phyloP scores from a whole-genome alignment of 2,888 invertebrate genomes.

The Ferdinandea cuprea region DNA sequence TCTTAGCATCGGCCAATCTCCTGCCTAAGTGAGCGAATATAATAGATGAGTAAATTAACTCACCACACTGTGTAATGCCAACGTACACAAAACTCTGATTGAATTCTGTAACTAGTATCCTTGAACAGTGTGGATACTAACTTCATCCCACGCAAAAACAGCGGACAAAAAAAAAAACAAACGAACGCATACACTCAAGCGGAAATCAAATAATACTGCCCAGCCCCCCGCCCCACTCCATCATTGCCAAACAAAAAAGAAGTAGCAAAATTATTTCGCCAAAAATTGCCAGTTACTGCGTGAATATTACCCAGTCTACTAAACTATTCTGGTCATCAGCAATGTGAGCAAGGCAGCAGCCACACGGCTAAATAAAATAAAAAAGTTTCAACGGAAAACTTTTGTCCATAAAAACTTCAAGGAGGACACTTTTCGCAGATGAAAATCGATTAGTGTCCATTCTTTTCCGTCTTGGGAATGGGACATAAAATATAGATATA shows the following conservation, averaged over 20 bases:
- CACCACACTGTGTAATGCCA: slow-evolving; percentile 30
- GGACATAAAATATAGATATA: slow-evolving; percentile 14
- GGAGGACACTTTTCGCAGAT: slow-evolving; percentile 25
- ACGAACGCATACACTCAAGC: background rate
- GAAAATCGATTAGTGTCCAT: slow-evolving; percentile 53
- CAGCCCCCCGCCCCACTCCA: too few relatives aligned
- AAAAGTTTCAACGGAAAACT: slow-evolving; percentile 22
- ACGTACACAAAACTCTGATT: slow-evolving; percentile 53
- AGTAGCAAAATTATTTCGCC: slow-evolving; percentile 50
- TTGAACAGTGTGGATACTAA: background rate
- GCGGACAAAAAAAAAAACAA: too few relatives aligned
- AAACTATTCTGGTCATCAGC: slow-evolving; percentile 15
- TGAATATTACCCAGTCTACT: slow-evolving; percentile 44
- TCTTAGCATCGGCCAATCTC: slow-evolving; percentile 15
- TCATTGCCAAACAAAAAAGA: slow-evolving; percentile 7
- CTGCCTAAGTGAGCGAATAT: slow-evolving; percentile 57
- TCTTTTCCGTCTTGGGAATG: slow-evolving; percentile 7
- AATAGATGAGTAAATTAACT: slow-evolving; percentile 56
- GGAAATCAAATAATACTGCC: slow-evolving; percentile 52
- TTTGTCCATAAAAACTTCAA: slow-evolving; percentile 7
- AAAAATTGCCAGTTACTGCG: slow-evolving; percentile 46
- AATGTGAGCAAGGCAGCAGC: background rate
- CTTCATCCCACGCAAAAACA: background rate
- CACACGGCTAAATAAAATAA: slow-evolving; percentile 3
- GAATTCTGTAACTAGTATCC: slow-evolving; percentile 45